phyloP scores from a whole-genome alignment of 2,888 invertebrate species.

The Odontomyia ornata region DNA sequence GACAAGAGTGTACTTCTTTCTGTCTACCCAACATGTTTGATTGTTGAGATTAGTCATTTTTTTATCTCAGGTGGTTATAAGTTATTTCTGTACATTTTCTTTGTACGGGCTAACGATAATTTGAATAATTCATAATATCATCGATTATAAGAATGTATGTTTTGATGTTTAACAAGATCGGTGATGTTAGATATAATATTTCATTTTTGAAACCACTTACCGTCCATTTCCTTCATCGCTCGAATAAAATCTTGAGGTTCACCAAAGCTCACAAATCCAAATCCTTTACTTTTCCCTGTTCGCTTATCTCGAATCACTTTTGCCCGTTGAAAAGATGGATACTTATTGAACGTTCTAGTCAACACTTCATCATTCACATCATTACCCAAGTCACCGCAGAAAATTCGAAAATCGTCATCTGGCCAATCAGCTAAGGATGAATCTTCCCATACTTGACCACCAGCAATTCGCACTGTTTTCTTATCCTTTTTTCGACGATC shows the following conservation, averaged over 20 bases:
- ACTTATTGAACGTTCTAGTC: constrained; percentile 94
- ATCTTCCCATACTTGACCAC: constrained; percentile 97
- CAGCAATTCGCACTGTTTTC: constrained; percentile 84
- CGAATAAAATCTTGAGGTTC: constrained; percentile 97
- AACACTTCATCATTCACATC: constrained; percentile 98
- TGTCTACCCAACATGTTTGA: too few relatives aligned
- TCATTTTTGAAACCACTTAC: constrained; percentile 66
- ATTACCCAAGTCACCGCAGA: constrained; percentile 99
- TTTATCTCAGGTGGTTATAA: too few relatives aligned
- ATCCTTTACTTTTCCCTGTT: constrained; percentile 98
- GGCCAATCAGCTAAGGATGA: constrained; percentile 93
- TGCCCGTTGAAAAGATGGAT: constrained; percentile 90
- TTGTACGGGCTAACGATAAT: too few relatives aligned
- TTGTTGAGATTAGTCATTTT: too few relatives aligned
- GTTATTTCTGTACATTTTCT: too few relatives aligned
- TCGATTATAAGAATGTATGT: too few relatives aligned
- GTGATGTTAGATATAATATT: too few relatives aligned
- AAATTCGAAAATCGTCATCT: constrained; percentile 97
- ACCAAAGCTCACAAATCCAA: constrained; percentile 98
- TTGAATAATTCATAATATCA: too few relatives aligned
- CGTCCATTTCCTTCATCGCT: constrained; percentile 99
- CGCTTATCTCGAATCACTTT: constrained; percentile 96
- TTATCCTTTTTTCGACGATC: constrained; percentile 65
- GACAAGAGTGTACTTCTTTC: too few relatives aligned
- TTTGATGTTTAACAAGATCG: too few relatives aligned